Evolutionary conservation across 1,140 invertebrate genomes (phyloP).

Genomic region (Dinoponera quadriceps): DNA sequence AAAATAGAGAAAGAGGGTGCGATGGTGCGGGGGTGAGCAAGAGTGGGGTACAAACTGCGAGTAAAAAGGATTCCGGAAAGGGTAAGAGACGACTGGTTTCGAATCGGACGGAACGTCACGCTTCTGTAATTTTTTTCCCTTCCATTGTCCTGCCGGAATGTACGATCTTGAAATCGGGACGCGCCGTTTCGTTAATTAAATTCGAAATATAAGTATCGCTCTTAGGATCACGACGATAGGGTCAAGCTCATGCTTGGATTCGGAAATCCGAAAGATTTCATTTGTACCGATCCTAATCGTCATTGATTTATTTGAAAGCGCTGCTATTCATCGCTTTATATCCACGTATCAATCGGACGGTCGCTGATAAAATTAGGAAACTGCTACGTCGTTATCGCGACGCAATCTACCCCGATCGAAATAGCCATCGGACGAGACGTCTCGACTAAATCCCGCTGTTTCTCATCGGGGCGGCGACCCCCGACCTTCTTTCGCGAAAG

Average conservation of each 20-base stretch:
- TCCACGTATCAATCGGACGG: not conserved
- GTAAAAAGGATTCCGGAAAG: slow-evolving; percentile 64
- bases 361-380: slow-evolving; percentile 21
- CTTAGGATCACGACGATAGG: not conserved
- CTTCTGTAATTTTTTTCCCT: slow-evolving; percentile 70
- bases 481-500: slow-evolving; percentile 53
- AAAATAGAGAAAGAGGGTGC: slow-evolving; percentile 45
- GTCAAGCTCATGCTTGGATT: not conserved
- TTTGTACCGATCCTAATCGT: not conserved
- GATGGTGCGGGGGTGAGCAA: slow-evolving; percentile 27
- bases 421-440: not conserved
- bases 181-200: slow-evolving; percentile 69
- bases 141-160: slow-evolving; percentile 54
- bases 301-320: not conserved
- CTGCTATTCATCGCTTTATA: not conserved
- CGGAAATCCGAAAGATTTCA: not conserved
- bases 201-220: slow-evolving; percentile 21
- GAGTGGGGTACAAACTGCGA: slow-evolving; percentile 48
- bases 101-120: slow-evolving; percentile 71
- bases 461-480: slow-evolving; percentile 32
- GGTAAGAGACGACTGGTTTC: slow-evolving; percentile 40
- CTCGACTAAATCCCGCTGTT: slow-evolving; percentile 22
- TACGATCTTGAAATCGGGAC: slow-evolving; percentile 46
- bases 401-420: not conserved
- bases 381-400: not conserved